Conservation (phyloP, 2,113 vertebrate genomes). For the Mystacornis crossleyi region DNA sequence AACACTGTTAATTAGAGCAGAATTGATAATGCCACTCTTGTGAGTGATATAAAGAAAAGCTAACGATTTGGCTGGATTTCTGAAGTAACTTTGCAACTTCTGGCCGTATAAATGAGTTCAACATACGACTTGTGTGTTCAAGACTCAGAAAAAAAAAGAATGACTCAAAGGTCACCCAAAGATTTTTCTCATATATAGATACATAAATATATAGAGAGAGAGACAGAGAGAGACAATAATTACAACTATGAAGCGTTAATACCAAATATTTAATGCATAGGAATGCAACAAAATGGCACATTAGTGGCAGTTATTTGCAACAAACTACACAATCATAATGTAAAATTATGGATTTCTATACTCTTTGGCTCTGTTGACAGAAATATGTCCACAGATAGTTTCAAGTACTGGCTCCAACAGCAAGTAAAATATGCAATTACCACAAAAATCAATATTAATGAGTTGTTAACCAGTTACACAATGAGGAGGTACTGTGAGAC, state of each 20-base stretch:
- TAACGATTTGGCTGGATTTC: neutral
- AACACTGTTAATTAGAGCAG: neutral
- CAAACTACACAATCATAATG: neutral
- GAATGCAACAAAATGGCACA: neutral
- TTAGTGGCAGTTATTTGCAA: too few relatives aligned
- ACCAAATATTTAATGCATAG: neutral
- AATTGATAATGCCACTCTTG: neutral
- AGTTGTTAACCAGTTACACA: neutral
- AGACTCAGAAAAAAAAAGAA: neutral
- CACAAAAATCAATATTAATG: neutral
- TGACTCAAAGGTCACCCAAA: neutral
- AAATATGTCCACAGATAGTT: neutral
- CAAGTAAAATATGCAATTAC: neutral
- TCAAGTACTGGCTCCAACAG: neutral
- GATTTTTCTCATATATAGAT: neutral
- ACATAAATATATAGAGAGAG: neutral
- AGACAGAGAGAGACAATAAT: accelerated
- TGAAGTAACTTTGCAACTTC: neutral
- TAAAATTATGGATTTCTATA: neutral
- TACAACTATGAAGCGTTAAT: neutral
- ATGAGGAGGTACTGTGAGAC: neutral
- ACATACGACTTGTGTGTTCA: neutral
- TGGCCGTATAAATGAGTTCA: neutral
- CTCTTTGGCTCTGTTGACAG: neutral
- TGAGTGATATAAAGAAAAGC: neutral